These are phyloP conservation scores for Graptemys geographica DNA, from an alignment of 2,797 vertebrate genomes.

Conservation along the genomic window DNA sequence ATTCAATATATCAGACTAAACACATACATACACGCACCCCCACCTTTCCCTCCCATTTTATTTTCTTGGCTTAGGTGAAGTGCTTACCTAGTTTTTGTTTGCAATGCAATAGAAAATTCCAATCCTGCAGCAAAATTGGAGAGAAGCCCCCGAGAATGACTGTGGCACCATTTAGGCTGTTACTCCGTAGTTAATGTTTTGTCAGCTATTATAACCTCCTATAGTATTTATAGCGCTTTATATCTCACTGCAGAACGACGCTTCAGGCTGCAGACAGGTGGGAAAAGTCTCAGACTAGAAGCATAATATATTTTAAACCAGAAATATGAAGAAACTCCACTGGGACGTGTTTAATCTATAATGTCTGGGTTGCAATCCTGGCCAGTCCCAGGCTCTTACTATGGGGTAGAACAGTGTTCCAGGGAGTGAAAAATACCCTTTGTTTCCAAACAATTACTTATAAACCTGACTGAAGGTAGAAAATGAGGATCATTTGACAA, in stretches of 20 bases:
- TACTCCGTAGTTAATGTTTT: slow-evolving; percentile 46
- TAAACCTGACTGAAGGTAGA: fast-evolving
- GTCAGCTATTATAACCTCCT: slow-evolving; percentile 32
- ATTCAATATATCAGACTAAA: neutral
- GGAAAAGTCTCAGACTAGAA: slow-evolving; percentile 18
- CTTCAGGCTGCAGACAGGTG: slow-evolving; percentile 20
- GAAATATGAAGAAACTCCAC: slow-evolving; percentile 19
- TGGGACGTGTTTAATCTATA: neutral
- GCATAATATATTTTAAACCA: slow-evolving; percentile 29
- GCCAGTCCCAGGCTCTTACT: neutral
- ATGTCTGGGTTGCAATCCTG: neutral
- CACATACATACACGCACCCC: neutral
- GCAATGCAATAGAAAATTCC: neutral
- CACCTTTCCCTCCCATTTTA: neutral
- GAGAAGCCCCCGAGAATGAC: slow-evolving; percentile 1
- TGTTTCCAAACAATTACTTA: fast-evolving
- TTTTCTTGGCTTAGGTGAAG: neutral
- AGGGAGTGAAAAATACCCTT: neutral
- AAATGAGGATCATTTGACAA: neutral
- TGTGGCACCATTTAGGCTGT: slow-evolving; percentile 25
- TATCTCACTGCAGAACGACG: slow-evolving; percentile 29
- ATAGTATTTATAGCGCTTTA: slow-evolving; percentile 49
- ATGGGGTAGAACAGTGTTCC: neutral
- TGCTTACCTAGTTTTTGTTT: neutral
- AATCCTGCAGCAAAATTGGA: slow-evolving; percentile 23